A percentile compares a stretch with the other conserved stretches of the same genome.
These are phyloP conservation scores for Acleris cristana DNA, from an alignment of 2,888 invertebrate genomes.

Conservation along the genomic window DNA sequence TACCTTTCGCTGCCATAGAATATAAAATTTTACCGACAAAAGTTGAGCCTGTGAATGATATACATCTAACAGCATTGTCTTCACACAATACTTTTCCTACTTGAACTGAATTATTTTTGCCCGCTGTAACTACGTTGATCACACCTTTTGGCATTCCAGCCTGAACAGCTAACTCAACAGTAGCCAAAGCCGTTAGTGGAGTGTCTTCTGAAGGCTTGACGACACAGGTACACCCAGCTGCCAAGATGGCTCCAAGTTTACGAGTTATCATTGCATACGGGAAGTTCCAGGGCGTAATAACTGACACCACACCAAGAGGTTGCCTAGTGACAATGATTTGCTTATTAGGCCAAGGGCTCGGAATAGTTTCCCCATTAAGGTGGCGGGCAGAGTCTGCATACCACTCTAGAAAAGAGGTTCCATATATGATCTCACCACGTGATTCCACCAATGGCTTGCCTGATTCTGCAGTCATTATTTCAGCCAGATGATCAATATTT, in stretches of 20 bases:
- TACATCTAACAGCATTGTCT: constrained; percentile 91
- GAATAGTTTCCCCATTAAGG: constrained; percentile 91
- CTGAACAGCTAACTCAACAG: constrained; percentile 92
- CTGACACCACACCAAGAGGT: constrained; percentile 96
- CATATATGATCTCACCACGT: constrained; percentile 94
- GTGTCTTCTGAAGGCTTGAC: constrained; percentile 98
- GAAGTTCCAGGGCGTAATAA: constrained; percentile 98
- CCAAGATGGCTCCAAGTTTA: constrained; percentile 96
- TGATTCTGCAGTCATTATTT: constrained; percentile 91
- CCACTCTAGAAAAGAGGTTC: constrained; percentile 97
- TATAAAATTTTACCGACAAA: constrained; percentile 95
- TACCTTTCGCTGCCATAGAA: constrained; percentile 91
- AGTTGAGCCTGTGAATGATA: constrained; percentile 98
- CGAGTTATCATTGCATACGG: constrained; percentile 99
- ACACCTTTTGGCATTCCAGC: constrained; percentile 97
- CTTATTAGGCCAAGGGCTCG: constrained; percentile 88
- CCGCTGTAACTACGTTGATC: constrained; percentile 95
- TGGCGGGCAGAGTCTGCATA: constrained; percentile 97
- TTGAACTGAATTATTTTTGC: constrained; percentile 88
- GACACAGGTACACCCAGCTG: constrained; percentile 97
- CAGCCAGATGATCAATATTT: constrained; percentile 89
- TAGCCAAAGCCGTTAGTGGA: constrained; percentile 95
- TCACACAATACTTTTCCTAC: constrained; percentile 95
- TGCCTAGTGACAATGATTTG: constrained; percentile 90
- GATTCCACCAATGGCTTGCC: constrained; percentile 97